Base-by-base conservation (phyloP, 2,888 invertebrate genomes). In the Melieria picta region DNA sequence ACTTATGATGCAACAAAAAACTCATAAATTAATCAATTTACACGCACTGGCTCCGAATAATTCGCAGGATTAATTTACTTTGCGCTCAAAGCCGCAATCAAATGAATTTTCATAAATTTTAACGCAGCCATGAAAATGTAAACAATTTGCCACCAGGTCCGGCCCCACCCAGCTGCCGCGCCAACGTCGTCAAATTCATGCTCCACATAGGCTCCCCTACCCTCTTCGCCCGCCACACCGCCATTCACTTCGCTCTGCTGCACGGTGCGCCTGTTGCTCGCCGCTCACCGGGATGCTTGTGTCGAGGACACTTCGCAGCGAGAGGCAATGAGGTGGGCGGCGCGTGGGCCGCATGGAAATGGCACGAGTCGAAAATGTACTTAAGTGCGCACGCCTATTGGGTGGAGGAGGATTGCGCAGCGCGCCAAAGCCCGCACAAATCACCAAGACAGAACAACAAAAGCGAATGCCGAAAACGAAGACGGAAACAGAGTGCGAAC, bases 81-180 rank as follows among this genome's bases (percentile, higher is more conserved):
- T 43, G 56, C 63, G 66, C 62, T 62, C 66, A 55, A 65, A 56
- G 66, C 71, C 71, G 65, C 71, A 71, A 71, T 71, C 65, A 71
- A 71, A 71, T 71, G 60, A 71, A 71, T 61, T 65, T 71, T 71
- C 71, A 65, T 65, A 71, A 71, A 71, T 71, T 71, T 71, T 62
- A 48, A 71, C 62, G 57, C 62, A 55, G 48, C 66, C 71, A 56
- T 62, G 61, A 66, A 61, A 71, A 71, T 62, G 71, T 66, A 66
- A 66, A 71, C 62, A 71, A 43, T 42, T 63, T 50, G 48, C 45
- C 62, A 13, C n/a, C 13, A 43, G 2, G 9, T 16, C 7, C 57
- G 13, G 7, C 10, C n/a, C 10, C 60, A 60, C 43, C 30, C 13
- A 11, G 47, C 10, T 50, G 3, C 30, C 16, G 11, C 42, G 50